Percentiles rank a stretch among this genome's conserved stretches.
phyloP scores from a whole-genome alignment of 2,888 invertebrate genomes.

The Pandemis heparana region DNA sequence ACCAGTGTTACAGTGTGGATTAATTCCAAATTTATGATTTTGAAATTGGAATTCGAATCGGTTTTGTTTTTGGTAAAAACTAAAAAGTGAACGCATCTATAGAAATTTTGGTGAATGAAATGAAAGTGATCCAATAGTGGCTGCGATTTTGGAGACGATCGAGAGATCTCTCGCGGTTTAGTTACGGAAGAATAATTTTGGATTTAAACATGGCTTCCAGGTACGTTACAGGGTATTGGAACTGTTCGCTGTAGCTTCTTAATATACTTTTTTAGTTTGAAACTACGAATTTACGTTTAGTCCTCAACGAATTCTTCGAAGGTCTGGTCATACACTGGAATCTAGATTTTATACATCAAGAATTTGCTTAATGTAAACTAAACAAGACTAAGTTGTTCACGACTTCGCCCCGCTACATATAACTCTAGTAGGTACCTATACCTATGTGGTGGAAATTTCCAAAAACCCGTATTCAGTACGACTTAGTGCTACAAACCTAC shows the following conservation, averaged over 20 bases:
- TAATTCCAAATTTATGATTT: slow-evolving; percentile 45
- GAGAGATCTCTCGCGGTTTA: slow-evolving; percentile 47
- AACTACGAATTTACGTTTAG: too few relatives aligned
- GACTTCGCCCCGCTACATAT: too few relatives aligned
- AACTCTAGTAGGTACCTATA: too few relatives aligned
- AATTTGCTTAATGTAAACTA: too few relatives aligned
- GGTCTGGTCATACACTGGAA: too few relatives aligned
- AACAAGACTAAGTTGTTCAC: too few relatives aligned
- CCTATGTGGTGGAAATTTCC: too few relatives aligned
- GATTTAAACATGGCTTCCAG: slow-evolving; percentile 70
- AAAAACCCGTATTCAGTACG: too few relatives aligned
- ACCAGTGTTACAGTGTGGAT: slow-evolving; percentile 7
- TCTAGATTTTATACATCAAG: too few relatives aligned
- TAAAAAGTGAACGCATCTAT: slow-evolving; percentile 44
- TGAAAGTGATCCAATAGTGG: slow-evolving; percentile 58
- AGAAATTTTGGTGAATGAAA: slow-evolving; percentile 53
- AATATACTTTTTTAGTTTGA: too few relatives aligned
- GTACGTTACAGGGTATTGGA: slow-evolving; percentile 53
- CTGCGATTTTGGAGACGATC: slow-evolving; percentile 39
- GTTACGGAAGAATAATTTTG: slow-evolving; percentile 49
- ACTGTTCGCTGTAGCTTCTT: neutral
- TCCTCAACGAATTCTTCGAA: too few relatives aligned
- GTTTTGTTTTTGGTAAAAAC: slow-evolving; percentile 41
- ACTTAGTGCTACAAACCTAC: too few relatives aligned
- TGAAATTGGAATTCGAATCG: slow-evolving; percentile 37